Percentiles rank a stretch among this genome's conserved stretches.
Conservation (phyloP, 2,888 invertebrate species). For the Lacanobia wlatinum region DNA sequence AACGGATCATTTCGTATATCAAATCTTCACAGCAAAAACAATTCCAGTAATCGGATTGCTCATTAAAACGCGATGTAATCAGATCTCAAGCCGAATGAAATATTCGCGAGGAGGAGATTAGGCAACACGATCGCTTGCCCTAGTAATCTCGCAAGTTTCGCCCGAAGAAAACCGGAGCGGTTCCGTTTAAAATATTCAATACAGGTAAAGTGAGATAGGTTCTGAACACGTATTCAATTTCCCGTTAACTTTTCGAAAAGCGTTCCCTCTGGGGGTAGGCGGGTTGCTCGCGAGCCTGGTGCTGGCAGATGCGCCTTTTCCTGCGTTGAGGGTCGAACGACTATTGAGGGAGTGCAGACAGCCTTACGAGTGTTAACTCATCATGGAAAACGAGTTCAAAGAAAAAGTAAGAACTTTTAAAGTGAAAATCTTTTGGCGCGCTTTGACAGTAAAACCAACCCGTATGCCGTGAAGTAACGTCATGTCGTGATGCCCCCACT, state of each 20-base stretch:
- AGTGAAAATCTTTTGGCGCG: no score
- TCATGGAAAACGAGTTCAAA: no score
- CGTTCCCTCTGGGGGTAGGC: constrained; percentile 11
- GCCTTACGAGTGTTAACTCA: constrained; percentile 3
- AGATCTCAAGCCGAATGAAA: constrained; percentile 49
- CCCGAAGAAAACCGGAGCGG: constrained; percentile 5
- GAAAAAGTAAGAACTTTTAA: no score
- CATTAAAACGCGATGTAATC: constrained; percentile 60
- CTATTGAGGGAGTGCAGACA: constrained; percentile 18
- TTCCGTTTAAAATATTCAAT: constrained; percentile 64
- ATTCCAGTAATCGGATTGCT: constrained; percentile 24
- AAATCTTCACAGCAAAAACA: constrained; percentile 7
- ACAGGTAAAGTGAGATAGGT: constrained; percentile 54
- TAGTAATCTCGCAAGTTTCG: constrained; percentile 47
- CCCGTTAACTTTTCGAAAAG: constrained; percentile 45
- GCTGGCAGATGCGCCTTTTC: constrained; percentile 18
- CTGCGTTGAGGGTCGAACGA: constrained; percentile 1
- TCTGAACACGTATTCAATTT: constrained; percentile 62
- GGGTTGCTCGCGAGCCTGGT: not conserved
- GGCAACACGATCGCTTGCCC: constrained; percentile 38
- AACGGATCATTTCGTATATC: not conserved
- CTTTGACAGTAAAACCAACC: no score
- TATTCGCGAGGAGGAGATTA: constrained; percentile 51
- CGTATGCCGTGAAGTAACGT: no score
- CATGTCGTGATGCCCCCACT: no score